Evolutionary conservation across 2,113 vertebrate genomes (phyloP), one percentile per base, ranked within the genome.

Genomic region (Pan paniscus): DNA sequence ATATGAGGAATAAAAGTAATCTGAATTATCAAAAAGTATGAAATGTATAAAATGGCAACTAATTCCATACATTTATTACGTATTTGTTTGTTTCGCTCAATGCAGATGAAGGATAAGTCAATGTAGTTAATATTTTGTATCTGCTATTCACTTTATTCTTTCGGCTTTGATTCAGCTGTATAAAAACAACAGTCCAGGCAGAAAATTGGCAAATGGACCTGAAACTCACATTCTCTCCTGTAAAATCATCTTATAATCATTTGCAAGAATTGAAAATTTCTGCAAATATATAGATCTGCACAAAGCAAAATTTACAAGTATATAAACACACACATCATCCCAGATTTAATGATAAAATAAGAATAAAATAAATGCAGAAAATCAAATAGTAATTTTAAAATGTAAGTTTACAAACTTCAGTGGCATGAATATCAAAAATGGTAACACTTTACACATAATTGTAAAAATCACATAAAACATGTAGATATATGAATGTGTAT

Each of bases 221-320:
- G 72, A 96, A 93, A 94, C 23, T 94, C 43, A 23, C 64, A 79
- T 96, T 92, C 86, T 92, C 13, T 80, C 64, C 35, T 72, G 76
- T 46, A 50, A 92, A 96, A 89, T 78, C 3, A 95, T 90, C 46
- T 88, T 76, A 27, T 61, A 96, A 89, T 93, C 6, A 90, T 73
- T 48, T 73, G 8, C 4, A 87, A 83, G 25, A 68, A 83, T 25
- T 70, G 22, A 75, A 59, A 5, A 48, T 86, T 82, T 86, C 46
- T 86, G 30, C 1, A 96, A 93, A 73, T 35, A 38, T 17, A 86
- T 10, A 84, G 6, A 75, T 57, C 4, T 90, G 0, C 25, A n/a
- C 5, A 86, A 11, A 8, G 14, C 2, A 73, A 59, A 52, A 73
- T 75, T 86, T 79, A 79, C 6, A 96, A 79, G 73, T 78, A 67